These are phyloP conservation scores for Brachyhypopomus occidentalis DNA, from an alignment of 2,113 vertebrate species.

Conservation along the genomic window DNA sequence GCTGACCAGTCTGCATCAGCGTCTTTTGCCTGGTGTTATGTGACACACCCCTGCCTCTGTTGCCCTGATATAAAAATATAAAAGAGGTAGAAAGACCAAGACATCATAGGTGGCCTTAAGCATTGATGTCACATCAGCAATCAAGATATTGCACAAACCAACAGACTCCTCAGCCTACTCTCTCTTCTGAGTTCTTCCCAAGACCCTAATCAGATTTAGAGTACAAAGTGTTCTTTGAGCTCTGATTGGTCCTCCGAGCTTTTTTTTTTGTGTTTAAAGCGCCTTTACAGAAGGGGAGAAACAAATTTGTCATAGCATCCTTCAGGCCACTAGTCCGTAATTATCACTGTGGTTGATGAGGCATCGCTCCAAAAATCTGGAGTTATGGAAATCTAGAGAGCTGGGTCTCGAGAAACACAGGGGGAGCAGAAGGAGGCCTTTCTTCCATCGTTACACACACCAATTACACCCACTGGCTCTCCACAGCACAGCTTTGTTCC, in stretches of 20 bases:
- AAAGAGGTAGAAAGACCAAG: background rate
- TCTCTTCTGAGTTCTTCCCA: background rate
- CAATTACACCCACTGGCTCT: slow-evolving; percentile 52
- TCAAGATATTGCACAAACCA: background rate
- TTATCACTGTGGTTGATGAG: slow-evolving; percentile 36
- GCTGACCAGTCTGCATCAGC: too few species aligned
- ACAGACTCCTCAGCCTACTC: background rate
- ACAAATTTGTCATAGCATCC: slow-evolving; percentile 42
- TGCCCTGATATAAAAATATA: background rate
- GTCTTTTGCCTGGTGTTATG: too few species aligned
- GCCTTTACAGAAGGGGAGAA: slow-evolving; percentile 36
- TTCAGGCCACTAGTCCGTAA: slow-evolving; percentile 28
- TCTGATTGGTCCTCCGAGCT: too few species aligned
- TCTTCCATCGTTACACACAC: slow-evolving; percentile 53
- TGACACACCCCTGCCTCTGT: too few species aligned
- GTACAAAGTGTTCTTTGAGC: background rate
- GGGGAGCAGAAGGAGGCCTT: slow-evolving; percentile 45
- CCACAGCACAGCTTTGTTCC: slow-evolving; percentile 42
- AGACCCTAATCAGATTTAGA: background rate
- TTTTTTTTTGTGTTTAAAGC: slow-evolving; percentile 15
- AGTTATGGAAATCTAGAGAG: slow-evolving; percentile 18
- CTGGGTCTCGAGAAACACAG: slow-evolving; percentile 21
- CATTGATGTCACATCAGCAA: background rate
- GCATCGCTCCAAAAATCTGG: slow-evolving; percentile 35
- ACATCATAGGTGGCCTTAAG: background rate